phyloP scores from a whole-genome alignment of 2,888 invertebrate species.

The Drosophila merina region DNA sequence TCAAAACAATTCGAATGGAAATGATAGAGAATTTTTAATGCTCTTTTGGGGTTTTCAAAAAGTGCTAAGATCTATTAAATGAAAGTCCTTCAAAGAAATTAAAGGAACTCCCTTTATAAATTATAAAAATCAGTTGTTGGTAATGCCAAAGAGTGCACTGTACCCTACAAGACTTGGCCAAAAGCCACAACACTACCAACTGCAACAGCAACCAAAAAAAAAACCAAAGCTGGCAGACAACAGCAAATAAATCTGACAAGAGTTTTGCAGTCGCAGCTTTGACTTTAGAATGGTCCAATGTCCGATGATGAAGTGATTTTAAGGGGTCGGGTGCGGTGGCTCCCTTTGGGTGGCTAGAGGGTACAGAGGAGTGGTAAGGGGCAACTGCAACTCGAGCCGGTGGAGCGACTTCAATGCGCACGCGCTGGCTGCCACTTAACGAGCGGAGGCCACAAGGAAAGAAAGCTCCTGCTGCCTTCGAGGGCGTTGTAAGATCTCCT shows the following conservation, averaged over 20 bases:
- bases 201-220: constrained; percentile 3
- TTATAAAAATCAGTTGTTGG: too few relatives aligned
- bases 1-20: constrained; percentile 59
- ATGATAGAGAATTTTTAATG: background rate
- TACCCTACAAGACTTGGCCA: constrained; percentile 43
- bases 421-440: constrained; percentile 78
- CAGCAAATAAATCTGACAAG: constrained; percentile 73
- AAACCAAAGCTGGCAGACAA: constrained; percentile 28
- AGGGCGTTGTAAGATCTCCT: constrained; percentile 63
- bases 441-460: constrained; percentile 59
- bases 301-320: constrained; percentile 73
- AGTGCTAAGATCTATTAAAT: background rate
- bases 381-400: constrained; percentile 29
- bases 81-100: too few relatives aligned
- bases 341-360: background rate
- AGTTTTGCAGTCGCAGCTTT: constrained; percentile 64
- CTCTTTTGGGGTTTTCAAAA: background rate
- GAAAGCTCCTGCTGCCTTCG: constrained; percentile 66
- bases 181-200: constrained; percentile 16
- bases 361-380: too few relatives aligned
- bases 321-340: constrained; percentile 27
- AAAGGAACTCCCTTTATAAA: too few relatives aligned
- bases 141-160: too few relatives aligned
- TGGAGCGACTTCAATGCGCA: constrained; percentile 69
- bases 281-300: constrained; percentile 67